Evolutionary conservation across 2,113 vertebrate species (phyloP).

Genomic region (Scomber scombrus): DNA sequence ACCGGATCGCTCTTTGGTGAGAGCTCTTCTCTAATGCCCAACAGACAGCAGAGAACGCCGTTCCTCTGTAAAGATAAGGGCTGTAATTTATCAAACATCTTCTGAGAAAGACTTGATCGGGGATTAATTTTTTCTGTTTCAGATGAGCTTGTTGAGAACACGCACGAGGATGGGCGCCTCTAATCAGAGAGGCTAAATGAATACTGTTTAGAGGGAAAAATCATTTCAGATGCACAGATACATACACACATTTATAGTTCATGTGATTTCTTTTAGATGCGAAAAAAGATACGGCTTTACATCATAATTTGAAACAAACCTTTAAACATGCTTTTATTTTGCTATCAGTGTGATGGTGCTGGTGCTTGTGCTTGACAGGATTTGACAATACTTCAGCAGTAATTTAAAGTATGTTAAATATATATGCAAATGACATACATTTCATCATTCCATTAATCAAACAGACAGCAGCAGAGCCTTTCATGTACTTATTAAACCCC

Average conservation of each 20-base stretch:
- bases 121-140: slow-evolving; percentile 46
- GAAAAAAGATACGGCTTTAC: not conserved
- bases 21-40: not conserved
- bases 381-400: not conserved
- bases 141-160: slow-evolving; percentile 17
- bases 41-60: not conserved
- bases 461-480: not conserved
- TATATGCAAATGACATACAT: slow-evolving; percentile 15
- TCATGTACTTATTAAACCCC: not conserved
- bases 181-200: slow-evolving; percentile 47
- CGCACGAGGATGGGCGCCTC: no score
- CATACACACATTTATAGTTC: not conserved
- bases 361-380: no score
- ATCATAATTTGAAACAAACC: not conserved
- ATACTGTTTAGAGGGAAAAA: slow-evolving; percentile 14
- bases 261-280: not conserved
- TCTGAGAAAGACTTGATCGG: slow-evolving; percentile 36
- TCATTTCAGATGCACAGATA: slow-evolving; percentile 20
- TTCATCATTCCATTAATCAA: slow-evolving; percentile 12
- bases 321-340: not conserved
- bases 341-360: not conserved
- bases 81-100: slow-evolving; percentile 45
- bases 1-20: not conserved
- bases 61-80: slow-evolving; percentile 27
- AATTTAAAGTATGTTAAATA: not conserved